Evolutionary conservation across 2,888 invertebrate species (phyloP).

Genomic region (Patella pellucida): DNA sequence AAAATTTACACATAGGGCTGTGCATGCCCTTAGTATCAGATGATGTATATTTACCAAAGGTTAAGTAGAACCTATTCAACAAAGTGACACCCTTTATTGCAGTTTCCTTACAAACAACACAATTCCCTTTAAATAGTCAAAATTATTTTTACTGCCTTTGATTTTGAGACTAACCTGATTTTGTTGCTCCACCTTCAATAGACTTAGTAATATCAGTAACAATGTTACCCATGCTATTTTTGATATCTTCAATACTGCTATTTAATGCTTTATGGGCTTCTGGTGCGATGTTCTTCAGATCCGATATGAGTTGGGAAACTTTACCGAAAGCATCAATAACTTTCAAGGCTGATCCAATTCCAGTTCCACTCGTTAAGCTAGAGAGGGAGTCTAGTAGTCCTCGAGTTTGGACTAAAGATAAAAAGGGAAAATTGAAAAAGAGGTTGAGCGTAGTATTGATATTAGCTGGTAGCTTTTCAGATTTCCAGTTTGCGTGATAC

Average conservation of each 20-base stretch:
- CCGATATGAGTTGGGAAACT: neutral
- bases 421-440: neutral
- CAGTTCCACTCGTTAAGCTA: neutral
- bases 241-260: neutral
- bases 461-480: too few relatives aligned
- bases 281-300: conserved; percentile 2
- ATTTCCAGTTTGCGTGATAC: too few relatives aligned
- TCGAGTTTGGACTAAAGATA: neutral
- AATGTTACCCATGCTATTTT: conserved; percentile 3
- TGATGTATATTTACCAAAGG: too few relatives aligned
- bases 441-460: neutral
- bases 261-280: conserved; percentile 1
- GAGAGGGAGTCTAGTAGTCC: neutral
- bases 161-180: neutral
- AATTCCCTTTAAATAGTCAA: too few relatives aligned
- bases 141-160: too few relatives aligned
- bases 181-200: neutral
- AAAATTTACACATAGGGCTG: too few relatives aligned
- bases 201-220: neutral
- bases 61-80: too few relatives aligned
- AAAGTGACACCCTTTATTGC: too few relatives aligned
- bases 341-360: neutral
- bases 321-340: conserved; percentile 1
- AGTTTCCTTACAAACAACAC: too few relatives aligned
- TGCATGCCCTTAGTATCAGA: too few relatives aligned